These are phyloP conservation scores for Chaetophractus vellerosus DNA, from an alignment of 2,797 vertebrate genomes.

Conservation along the genomic window DNA sequence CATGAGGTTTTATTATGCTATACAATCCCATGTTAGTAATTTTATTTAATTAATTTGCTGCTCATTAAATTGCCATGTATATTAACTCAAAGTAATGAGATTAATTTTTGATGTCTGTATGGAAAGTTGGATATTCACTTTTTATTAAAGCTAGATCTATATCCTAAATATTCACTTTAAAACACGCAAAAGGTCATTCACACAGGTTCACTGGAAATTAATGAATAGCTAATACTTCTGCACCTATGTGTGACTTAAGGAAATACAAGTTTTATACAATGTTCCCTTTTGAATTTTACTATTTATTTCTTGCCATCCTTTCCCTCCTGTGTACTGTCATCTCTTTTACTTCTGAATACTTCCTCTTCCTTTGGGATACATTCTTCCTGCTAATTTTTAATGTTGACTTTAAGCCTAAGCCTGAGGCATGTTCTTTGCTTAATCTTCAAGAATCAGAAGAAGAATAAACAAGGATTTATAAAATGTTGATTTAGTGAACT, in stretches of 20 bases:
- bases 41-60: constrained; percentile 6
- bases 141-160: constrained; percentile 3
- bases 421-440: background rate
- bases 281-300: constrained; percentile 7
- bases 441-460: constrained; percentile 40
- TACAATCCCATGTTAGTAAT: background rate
- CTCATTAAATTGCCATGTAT: background rate
- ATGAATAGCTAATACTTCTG: background rate
- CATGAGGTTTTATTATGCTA: too few species aligned
- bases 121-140: background rate
- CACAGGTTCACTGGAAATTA: background rate
- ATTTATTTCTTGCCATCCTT: background rate
- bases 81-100: background rate
- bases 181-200: background rate
- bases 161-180: background rate
- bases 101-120: background rate
- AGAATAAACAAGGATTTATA: constrained; percentile 60
- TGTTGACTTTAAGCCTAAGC: constrained; percentile 16
- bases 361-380: background rate
- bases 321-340: background rate
- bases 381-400: constrained; percentile 38
- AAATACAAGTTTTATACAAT: background rate
- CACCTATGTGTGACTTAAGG: background rate
- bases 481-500: constrained; percentile 52
- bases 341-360: background rate